These are phyloP conservation scores for Dasypus novemcinctus DNA, from an alignment of 2,113 vertebrate species.

Conservation along the genomic window DNA sequence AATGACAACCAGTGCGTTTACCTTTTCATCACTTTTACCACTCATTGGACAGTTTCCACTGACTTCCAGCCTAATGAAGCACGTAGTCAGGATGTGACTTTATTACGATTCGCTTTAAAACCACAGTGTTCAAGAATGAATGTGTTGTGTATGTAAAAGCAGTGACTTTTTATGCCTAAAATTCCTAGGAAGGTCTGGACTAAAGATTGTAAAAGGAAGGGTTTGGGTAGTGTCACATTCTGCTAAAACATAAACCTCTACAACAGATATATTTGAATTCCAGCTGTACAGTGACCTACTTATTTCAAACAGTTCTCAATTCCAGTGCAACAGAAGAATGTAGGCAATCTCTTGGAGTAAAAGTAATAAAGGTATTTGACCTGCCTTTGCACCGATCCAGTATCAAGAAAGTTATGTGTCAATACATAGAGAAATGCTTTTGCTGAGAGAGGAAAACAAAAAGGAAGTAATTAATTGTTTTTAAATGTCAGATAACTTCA, in stretches of 20 bases:
- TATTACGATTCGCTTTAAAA: background rate
- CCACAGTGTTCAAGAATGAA: background rate
- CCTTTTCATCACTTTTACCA: background rate
- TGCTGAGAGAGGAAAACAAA: background rate
- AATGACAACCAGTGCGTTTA: background rate
- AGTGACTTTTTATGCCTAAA: background rate
- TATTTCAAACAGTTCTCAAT: conserved; percentile 11
- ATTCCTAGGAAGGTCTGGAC: background rate
- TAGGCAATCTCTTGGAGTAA: background rate
- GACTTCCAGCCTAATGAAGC: background rate
- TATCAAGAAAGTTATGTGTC: background rate
- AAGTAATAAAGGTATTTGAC: conserved; percentile 28
- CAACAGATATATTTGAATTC: background rate
- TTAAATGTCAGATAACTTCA: conserved; percentile 10
- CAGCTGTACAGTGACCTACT: background rate
- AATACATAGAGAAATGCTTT: conserved; percentile 19
- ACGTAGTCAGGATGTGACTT: background rate
- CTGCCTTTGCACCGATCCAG: background rate
- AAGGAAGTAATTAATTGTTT: background rate
- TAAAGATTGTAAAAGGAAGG: background rate
- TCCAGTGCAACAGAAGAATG: background rate
- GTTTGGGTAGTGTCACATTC: background rate
- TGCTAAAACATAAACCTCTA: background rate
- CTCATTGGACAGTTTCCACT: conserved; percentile 26
- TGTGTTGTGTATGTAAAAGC: background rate